phyloP scores from a whole-genome alignment of 2,113 vertebrate genomes.

The Excalfactoria chinensis region DNA sequence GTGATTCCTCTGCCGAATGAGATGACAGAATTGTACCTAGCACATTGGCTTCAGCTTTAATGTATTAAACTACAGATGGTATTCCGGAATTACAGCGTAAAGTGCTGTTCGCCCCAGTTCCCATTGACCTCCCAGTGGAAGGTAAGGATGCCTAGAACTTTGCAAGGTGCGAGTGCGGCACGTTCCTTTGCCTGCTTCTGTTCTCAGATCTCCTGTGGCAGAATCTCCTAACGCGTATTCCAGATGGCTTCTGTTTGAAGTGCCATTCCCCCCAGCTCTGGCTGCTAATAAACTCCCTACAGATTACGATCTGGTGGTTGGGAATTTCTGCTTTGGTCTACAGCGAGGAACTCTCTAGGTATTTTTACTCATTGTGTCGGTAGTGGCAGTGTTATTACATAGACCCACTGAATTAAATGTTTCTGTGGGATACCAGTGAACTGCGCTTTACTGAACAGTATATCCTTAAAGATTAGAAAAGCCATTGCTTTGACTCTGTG shows the following conservation, averaged over 20 bases:
- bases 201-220: neutral
- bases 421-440: neutral
- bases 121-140: neutral
- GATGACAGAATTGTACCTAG: neutral
- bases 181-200: neutral
- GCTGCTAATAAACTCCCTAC: neutral
- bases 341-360: neutral
- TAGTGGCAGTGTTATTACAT: neutral
- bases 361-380: neutral
- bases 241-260: constrained; percentile 54
- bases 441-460: neutral
- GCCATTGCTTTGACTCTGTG: neutral
- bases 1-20: neutral
- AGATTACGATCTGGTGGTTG: neutral
- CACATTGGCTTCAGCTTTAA: constrained; percentile 21
- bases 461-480: neutral
- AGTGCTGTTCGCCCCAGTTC: neutral
- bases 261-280: neutral
- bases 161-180: neutral
- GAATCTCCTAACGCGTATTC: neutral
- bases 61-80: neutral
- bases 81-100: neutral
- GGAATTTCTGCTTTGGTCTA: constrained; percentile 15
- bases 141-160: neutral
- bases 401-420: neutral